These are phyloP conservation scores for Gymnogyps californianus DNA, from an alignment of 2,113 vertebrate species.

Conservation along the genomic window DNA sequence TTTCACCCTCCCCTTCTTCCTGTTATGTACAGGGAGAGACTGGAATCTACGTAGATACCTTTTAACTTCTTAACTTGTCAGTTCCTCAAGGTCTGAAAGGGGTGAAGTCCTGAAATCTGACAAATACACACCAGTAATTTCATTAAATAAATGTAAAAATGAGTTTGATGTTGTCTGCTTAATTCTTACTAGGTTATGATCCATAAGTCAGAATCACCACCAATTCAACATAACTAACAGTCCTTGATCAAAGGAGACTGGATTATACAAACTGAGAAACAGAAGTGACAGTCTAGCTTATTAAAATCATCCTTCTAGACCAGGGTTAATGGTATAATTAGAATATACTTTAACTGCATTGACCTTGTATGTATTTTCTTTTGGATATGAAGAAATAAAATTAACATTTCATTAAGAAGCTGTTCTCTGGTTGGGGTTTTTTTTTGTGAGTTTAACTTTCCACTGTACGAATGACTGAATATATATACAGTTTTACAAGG, in stretches of 20 bases:
- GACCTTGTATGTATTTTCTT: slow-evolving; percentile 44
- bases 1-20: background rate
- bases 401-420: slow-evolving; percentile 42
- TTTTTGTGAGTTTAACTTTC: background rate
- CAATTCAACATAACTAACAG: slow-evolving; percentile 50
- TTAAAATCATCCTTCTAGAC: slow-evolving; percentile 43
- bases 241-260: slow-evolving; percentile 45
- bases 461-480: background rate
- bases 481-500: background rate
- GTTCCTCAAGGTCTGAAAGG: background rate
- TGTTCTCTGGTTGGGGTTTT: background rate
- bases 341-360: slow-evolving; percentile 37
- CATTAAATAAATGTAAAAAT: slow-evolving; percentile 50
- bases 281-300: slow-evolving; percentile 39
- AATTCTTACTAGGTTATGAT: slow-evolving; percentile 58
- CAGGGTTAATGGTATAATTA: slow-evolving; percentile 55
- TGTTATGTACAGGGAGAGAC: background rate
- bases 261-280: slow-evolving; percentile 49
- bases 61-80: slow-evolving; percentile 27
- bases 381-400: slow-evolving; percentile 46
- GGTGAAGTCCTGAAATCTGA: slow-evolving; percentile 2
- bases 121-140: slow-evolving; percentile 27
- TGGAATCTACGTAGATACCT: background rate
- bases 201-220: slow-evolving; percentile 45
- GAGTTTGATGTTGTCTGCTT: slow-evolving; percentile 51